Percentiles rank a stretch among this genome's conserved stretches.
Evolutionary conservation across 2,797 vertebrate genomes (phyloP).

Genomic region (Philypnodon macrostomus): DNA sequence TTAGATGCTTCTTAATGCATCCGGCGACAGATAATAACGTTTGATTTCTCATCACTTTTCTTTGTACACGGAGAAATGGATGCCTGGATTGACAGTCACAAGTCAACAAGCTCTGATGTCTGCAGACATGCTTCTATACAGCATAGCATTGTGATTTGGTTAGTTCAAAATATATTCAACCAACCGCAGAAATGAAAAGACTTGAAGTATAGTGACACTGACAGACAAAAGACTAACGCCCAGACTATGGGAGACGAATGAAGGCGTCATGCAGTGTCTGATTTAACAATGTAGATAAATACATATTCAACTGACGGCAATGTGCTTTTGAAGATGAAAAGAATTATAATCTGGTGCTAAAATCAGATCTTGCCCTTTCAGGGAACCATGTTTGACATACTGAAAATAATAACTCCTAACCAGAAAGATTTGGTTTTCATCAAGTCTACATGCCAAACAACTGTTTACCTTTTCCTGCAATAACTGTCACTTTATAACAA

Average conservation of each 20-base stretch:
- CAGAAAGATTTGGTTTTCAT: too few relatives aligned
- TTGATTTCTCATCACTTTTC: conserved; percentile 67
- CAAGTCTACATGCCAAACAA: not conserved
- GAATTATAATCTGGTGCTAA: not conserved
- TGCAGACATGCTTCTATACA: conserved; percentile 5
- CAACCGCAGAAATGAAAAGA: conserved; percentile 18
- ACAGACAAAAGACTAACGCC: conserved; percentile 19
- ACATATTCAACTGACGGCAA: not conserved
- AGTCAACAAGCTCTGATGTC: conserved; percentile 58
- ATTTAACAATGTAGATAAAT: not conserved
- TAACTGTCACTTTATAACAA: not conserved
- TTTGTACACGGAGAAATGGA: conserved; percentile 57
- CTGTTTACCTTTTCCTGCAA: not conserved
- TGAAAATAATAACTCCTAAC: not conserved
- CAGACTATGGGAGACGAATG: conserved; percentile 25
- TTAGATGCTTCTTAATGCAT: conserved; percentile 57
- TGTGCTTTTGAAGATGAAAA: not conserved
- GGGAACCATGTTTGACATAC: too few relatives aligned
- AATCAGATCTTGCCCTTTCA: not conserved
- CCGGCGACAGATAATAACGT: conserved; percentile 67
- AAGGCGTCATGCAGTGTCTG: conserved; percentile 15
- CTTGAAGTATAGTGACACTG: conserved; percentile 17
- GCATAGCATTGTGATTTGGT: conserved; percentile 10
- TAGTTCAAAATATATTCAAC: conserved; percentile 7
- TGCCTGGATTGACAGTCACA: conserved; percentile 64